Base-by-base conservation (phyloP, 2,797 vertebrate genomes). In the Tympanoctomys barrerae region DNA sequence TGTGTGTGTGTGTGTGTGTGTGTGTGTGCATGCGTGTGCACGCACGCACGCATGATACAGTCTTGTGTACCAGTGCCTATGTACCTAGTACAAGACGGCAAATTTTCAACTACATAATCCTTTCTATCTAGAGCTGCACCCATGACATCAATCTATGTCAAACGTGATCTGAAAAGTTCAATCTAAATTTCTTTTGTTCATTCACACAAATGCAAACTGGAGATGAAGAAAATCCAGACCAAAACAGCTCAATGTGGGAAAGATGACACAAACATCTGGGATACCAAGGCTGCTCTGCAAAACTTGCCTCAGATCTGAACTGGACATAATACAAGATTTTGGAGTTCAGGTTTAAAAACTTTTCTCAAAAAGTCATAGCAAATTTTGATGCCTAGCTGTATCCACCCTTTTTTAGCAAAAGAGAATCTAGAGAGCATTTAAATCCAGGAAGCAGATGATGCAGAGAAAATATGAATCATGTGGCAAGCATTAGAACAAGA, bases 371-470 rank as follows among this genome's bases (percentile, higher is more conserved):
- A 66, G 64, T 36, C 18, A 85, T 36, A 80, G 54, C 64, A 36
- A 78, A 85, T 61, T 77, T 33, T 52, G 54, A 26, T 66, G 36
- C 5, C 94, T 70, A 42, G 80, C 19, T 62, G 64, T n/a, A 89
- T 22, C 36, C 75, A 71, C 33, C 31, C 24, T 64, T 77, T 31
- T 52, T 68, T 42, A 94, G 28, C 14, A 24, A 52, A 85, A 77
- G 36, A 93, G 16, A 92, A 81, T 88, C 78, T 88, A 36, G 22
- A 95, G 66, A 39, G 77, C 39, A 89, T 68, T 93, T 95, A 93
- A 84, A 64, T 71, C 79, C 57, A 91, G 57, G 52, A 93, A 73
- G 22, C 19, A 78, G 62, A 79, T 21, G 2, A 11, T 10, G 84
- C 7, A 11, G 19, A 52, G 21, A 68, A 2, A 87, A 59, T 8